Evolutionary conservation across 1,140 invertebrate species (phyloP).

Genomic region (Fopius arisanus): DNA sequence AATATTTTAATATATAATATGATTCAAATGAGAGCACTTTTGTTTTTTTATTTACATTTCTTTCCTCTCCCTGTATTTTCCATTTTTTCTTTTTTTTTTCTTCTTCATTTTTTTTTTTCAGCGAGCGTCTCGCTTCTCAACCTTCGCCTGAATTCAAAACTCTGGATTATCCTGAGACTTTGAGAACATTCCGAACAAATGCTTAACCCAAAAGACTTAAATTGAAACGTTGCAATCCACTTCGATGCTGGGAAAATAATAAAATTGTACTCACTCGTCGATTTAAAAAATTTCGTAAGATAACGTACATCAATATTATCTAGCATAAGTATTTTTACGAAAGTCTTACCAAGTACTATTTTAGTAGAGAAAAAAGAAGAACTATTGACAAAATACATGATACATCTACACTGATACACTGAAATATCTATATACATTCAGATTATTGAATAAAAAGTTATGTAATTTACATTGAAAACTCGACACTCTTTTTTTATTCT

Average conservation of each 20-base stretch:
- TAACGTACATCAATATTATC: slow-evolving; percentile 48
- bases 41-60: slow-evolving; percentile 53
- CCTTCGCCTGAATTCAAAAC: not conserved
- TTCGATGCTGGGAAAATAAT: not conserved
- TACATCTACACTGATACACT: slow-evolving; percentile 35
- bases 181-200: not conserved
- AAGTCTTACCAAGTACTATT: slow-evolving; percentile 6
- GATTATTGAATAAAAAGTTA: slow-evolving; percentile 60
- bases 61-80: slow-evolving; percentile 44
- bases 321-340: slow-evolving; percentile 8
- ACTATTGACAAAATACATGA: slow-evolving; percentile 17
- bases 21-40: slow-evolving; percentile 59
- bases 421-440: slow-evolving; percentile 13
- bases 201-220: not conserved
- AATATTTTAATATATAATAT: slow-evolving; percentile 65
- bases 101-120: not conserved
- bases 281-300: slow-evolving; percentile 39
- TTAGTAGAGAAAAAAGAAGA: not conserved
- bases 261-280: not conserved
- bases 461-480: slow-evolving; percentile 54
- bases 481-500: slow-evolving; percentile 49
- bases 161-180: slow-evolving; percentile 18
- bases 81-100: slow-evolving; percentile 37
- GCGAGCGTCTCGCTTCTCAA: not conserved
- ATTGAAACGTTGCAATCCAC: not conserved